Evolutionary conservation across 2,888 invertebrate genomes (phyloP), one percentile per base, ranked within the genome.

Genomic region (Drosophila picticornis): DNA sequence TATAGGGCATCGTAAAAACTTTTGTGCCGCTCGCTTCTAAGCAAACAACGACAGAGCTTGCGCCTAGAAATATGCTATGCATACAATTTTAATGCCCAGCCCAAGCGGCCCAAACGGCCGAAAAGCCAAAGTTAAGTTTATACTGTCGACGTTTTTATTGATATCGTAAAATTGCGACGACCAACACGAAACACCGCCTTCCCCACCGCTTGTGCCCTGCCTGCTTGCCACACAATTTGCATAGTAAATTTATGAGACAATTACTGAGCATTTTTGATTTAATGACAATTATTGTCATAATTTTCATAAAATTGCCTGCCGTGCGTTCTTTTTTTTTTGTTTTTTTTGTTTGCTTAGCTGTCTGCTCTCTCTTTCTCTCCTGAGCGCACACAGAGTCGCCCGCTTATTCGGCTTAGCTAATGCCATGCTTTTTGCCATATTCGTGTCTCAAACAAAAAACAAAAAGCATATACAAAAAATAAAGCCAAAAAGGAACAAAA

Each of bases 231-330:
- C 87, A 86, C 85, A 90, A 90, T 88, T 90, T 88, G 83, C 88
- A 86, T 90, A 87, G 83, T 80, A 86, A 90, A 90, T 91, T 90
- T 90, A 90, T 88, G 90, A 90, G 86, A 90, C 90, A 90, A 90
- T 90, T 89, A 90, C 84, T 78, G 80, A 84, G 80, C 81, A 91
- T 91, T 91, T 90, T 91, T 90, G 91, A 90, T 90, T 90, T 90
- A 90, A 90, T 85, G 87, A 90, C 91, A 91, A 90, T 91, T 90
- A 90, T 90, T 91, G 89, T 85, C 87, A 87, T 91, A 90, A 90
- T 91, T 90, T 87, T 85, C 84, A 87, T 90, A 86, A 87, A 90
- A 82, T 85, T 85, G 87, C 90, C 90, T 80, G 77, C 76, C 77
- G 79, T 81, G 71, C 71, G 53, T 65, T 68, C 59, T 68, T 31